Conservation (phyloP, 2,797 vertebrate species). For the Lutjanus campechanus region DNA sequence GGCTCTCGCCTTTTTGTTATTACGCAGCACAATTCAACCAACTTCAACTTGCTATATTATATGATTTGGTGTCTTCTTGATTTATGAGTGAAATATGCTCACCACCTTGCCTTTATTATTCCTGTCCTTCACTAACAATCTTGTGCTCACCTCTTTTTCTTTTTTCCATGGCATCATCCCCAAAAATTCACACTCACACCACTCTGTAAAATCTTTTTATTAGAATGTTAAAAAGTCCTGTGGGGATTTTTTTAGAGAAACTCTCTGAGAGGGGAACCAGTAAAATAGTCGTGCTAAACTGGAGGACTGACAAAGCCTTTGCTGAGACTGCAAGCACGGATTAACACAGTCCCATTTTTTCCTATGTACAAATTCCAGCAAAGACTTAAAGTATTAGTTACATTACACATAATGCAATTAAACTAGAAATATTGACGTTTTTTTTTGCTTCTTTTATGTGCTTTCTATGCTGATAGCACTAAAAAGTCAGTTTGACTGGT, state of each 20-base stretch:
- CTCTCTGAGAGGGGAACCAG: conserved; percentile 57
- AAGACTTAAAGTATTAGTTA: conserved; percentile 4
- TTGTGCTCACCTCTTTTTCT: conserved; percentile 50
- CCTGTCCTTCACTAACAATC: conserved; percentile 55
- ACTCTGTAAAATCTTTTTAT: conserved; percentile 86
- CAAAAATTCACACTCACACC: conserved; percentile 70
- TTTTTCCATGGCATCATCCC: conserved; percentile 72
- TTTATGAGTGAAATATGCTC: conserved; percentile 63
- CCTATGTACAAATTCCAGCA: background rate
- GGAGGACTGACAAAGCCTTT: conserved; percentile 45
- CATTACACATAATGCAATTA: background rate
- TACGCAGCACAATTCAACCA: conserved; percentile 18
- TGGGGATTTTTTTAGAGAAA: conserved; percentile 70
- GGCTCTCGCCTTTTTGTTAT: background rate
- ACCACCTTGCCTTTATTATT: conserved; percentile 54
- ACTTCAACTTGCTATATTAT: background rate
- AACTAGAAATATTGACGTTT: background rate
- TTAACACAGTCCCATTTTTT: conserved; percentile 20
- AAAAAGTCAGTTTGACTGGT: background rate
- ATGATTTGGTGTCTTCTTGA: conserved; percentile 39
- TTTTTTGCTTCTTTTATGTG: background rate
- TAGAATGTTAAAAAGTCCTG: conserved; percentile 84
- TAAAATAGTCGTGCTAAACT: conserved; percentile 63
- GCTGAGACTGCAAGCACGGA: conserved; percentile 11
- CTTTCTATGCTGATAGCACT: background rate